A percentile compares a stretch with the other conserved stretches of the same genome.
These are phyloP conservation scores for Tetragonisca angustula DNA, from an alignment of 2,888 invertebrate genomes.

Conservation along the genomic window DNA sequence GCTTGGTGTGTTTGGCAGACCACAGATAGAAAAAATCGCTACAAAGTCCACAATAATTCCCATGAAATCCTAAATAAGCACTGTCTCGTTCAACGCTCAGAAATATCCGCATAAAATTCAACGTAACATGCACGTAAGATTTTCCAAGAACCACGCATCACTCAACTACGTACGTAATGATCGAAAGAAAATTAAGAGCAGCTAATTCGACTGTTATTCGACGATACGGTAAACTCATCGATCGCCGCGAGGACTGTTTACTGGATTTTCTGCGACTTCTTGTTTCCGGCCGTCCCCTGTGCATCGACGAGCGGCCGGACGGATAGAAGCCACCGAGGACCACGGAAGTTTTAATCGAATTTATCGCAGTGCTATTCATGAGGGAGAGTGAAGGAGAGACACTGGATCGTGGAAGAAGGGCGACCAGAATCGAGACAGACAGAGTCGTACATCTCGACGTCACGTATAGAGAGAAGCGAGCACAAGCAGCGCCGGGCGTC, in stretches of 20 bases:
- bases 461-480: conserved; percentile 75
- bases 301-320: conserved; percentile 50
- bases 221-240: conserved; percentile 53
- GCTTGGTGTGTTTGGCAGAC: not conserved
- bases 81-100: not conserved
- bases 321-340: conserved; percentile 75
- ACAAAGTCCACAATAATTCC: not conserved
- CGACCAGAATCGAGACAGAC: conserved; percentile 40
- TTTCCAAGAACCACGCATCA: not conserved
- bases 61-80: not conserved
- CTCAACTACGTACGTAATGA: not conserved
- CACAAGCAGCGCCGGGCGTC: conserved; percentile 52
- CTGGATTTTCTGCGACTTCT: conserved; percentile 68
- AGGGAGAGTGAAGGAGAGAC: conserved; percentile 66
- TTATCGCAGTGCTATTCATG: conserved; percentile 83
- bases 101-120: not conserved
- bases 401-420: conserved; percentile 38
- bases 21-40: not conserved
- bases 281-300: conserved; percentile 46
- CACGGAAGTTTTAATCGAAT: conserved; percentile 83
- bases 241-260: conserved; percentile 69
- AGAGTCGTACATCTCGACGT: conserved; percentile 80
- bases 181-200: not conserved
- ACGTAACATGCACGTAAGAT: not conserved
- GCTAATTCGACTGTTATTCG: conserved; percentile 30